Percentiles rank a stretch among this genome's conserved stretches.
Evolutionary conservation across 2,888 invertebrate species (phyloP).

Genomic region (Brenthis daphne): DNA sequence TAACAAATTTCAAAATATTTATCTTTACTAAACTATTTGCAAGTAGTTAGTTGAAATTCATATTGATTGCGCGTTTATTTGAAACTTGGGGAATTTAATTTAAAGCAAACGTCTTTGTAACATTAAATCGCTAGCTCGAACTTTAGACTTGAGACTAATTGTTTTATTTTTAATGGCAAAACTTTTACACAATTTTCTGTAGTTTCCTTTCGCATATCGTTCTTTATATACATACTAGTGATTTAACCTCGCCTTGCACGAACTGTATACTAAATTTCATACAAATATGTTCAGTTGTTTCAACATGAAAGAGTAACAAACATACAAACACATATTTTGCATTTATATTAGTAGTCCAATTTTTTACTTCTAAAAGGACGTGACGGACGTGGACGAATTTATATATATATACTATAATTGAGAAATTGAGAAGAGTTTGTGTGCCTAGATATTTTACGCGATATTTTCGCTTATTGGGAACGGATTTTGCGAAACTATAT

Average conservation of each 20-base stretch:
- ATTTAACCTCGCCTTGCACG: too few relatives aligned
- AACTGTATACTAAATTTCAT: too few relatives aligned
- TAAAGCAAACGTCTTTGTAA: constrained; percentile 42
- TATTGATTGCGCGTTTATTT: constrained; percentile 18
- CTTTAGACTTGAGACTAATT: constrained; percentile 36
- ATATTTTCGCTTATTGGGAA: not conserved
- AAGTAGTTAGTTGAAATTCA: constrained; percentile 14
- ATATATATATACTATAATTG: too few relatives aligned
- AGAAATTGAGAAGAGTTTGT: too few relatives aligned
- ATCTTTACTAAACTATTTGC: constrained; percentile 8
- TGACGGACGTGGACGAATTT: too few relatives aligned
- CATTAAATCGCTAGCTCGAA: constrained; percentile 40
- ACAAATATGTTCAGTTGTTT: too few relatives aligned
- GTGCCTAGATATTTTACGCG: too few relatives aligned
- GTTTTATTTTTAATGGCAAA: constrained; percentile 31
- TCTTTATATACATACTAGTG: not conserved
- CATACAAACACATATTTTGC: too few relatives aligned
- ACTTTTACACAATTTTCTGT: too few relatives aligned
- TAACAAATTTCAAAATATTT: not conserved
- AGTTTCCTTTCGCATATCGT: not conserved
- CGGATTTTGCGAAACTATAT: not conserved
- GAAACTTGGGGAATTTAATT: constrained; percentile 45
- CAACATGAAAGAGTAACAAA: too few relatives aligned
- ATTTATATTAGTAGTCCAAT: too few relatives aligned
- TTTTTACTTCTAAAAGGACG: too few relatives aligned